Percentiles rank a stretch among this genome's conserved stretches.
Evolutionary conservation across 2,113 vertebrate genomes (phyloP).

Genomic region (Oriolus oriolus): DNA sequence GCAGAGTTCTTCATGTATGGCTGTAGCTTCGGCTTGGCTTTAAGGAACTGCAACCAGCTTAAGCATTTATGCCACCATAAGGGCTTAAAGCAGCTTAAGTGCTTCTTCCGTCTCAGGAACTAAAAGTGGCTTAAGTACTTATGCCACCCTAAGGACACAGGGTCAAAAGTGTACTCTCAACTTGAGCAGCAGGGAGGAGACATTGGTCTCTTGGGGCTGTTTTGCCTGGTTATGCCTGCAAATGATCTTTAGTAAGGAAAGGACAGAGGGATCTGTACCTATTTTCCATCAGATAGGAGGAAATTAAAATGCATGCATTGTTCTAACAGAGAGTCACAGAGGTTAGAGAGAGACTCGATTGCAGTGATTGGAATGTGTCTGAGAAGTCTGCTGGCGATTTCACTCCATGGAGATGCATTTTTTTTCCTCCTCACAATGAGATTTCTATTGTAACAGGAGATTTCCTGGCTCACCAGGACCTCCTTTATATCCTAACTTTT

Average conservation of each 20-base stretch:
- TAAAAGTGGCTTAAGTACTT: constrained; percentile 54
- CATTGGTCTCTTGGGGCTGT: not conserved
- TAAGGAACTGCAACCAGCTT: not conserved
- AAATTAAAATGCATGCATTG: not conserved
- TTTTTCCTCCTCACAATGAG: not conserved
- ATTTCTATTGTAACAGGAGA: constrained; percentile 1
- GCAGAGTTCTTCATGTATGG: not conserved
- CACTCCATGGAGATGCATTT: not conserved
- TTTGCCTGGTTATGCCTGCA: not conserved
- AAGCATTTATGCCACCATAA: constrained; percentile 33
- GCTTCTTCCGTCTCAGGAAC: not conserved
- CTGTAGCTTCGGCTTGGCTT: not conserved
- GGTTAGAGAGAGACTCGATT: not conserved
- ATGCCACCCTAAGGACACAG: not conserved
- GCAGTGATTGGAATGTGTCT: not conserved
- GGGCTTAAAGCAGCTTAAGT: constrained; percentile 45
- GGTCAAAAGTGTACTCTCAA: not conserved
- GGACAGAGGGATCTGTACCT: not conserved
- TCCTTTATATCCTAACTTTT: constrained; percentile 4
- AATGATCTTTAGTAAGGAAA: not conserved
- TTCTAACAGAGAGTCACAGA: not conserved
- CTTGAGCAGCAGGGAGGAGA: not conserved
- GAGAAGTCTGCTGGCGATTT: not conserved
- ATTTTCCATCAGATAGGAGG: not conserved
- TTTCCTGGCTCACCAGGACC: constrained; percentile 1